phyloP scores from a whole-genome alignment of 2,113 vertebrate species.

The Xenopus borealis region DNA sequence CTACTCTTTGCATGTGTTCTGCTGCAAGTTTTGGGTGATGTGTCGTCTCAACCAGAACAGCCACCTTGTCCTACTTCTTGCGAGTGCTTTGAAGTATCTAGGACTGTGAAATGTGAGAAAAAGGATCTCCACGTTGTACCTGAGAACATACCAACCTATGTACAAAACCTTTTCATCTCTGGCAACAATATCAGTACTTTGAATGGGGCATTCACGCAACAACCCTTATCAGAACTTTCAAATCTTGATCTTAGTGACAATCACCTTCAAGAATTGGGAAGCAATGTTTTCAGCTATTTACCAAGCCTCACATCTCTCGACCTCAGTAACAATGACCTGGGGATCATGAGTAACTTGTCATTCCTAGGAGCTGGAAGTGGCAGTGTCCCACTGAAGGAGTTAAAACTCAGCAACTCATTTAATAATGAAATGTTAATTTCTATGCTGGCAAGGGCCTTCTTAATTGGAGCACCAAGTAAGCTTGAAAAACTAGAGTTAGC shows the following conservation, averaged over 20 bases:
- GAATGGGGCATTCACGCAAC: constrained; percentile 71
- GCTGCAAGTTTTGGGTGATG: constrained; percentile 9
- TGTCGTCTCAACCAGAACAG: constrained; percentile 30
- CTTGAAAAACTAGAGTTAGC: constrained; percentile 76
- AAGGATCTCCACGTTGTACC: constrained; percentile 75
- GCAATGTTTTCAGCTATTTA: constrained; percentile 70
- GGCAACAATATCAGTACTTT: constrained; percentile 73
- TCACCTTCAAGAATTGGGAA: constrained; percentile 67
- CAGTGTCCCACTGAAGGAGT: constrained; percentile 65
- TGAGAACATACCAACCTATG: constrained; percentile 68
- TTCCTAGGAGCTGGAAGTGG: constrained; percentile 38
- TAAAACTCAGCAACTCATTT: constrained; percentile 63
- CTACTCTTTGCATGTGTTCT: constrained; percentile 4
- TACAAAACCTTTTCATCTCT: constrained; percentile 75
- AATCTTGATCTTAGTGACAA: constrained; percentile 79
- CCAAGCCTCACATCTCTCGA: constrained; percentile 77
- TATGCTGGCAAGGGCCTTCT: constrained; percentile 58
- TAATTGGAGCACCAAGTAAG: constrained; percentile 56
- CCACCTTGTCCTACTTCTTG: constrained; percentile 75
- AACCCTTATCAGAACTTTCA: constrained; percentile 65
- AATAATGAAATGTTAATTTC: constrained; percentile 54
- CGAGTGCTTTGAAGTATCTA: constrained; percentile 66
- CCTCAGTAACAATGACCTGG: constrained; percentile 75
- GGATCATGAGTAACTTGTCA: not conserved
- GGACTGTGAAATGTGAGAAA: constrained; percentile 79